These are phyloP conservation scores for Bergia sp. DNA, from an alignment of 92 coral and sea anemone species.

Conservation along the genomic window DNA sequence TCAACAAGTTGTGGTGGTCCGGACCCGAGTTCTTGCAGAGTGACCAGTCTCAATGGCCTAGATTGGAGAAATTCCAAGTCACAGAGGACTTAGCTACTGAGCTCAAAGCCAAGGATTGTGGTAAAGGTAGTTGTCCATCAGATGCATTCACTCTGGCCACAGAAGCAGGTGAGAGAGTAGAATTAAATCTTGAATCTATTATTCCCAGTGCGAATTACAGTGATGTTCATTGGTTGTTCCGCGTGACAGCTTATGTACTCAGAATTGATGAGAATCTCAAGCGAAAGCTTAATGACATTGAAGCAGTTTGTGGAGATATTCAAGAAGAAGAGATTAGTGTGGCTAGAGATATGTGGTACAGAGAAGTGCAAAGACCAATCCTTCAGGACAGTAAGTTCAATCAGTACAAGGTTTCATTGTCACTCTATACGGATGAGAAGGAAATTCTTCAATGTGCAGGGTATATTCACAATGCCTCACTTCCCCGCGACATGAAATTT, in stretches of 20 bases:
- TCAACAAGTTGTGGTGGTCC: constrained; percentile 57
- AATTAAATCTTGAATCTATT: constrained; percentile 31
- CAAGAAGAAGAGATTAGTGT: constrained; percentile 37
- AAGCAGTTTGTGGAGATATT: constrained; percentile 18
- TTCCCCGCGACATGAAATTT: constrained; percentile 25
- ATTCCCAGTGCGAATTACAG: constrained; percentile 43
- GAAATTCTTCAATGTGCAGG: constrained; percentile 45
- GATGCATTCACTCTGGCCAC: constrained; percentile 26
- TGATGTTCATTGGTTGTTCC: constrained; percentile 46
- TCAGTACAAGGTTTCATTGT: constrained; percentile 47
- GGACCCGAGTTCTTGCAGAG: constrained; percentile 61
- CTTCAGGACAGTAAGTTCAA: constrained; percentile 46
- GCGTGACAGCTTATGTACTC: constrained; percentile 64
- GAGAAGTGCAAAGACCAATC: constrained; percentile 41
- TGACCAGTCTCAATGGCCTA: constrained; percentile 33
- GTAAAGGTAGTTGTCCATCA: background rate
- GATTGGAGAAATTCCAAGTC: constrained; percentile 39
- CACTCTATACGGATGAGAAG: constrained; percentile 41
- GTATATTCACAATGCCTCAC: constrained; percentile 34
- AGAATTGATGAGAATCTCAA: constrained; percentile 48
- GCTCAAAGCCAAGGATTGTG: background rate
- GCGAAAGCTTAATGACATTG: constrained; percentile 21
- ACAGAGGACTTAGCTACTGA: constrained; percentile 34
- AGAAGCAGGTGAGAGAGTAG: constrained; percentile 2
- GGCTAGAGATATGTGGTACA: constrained; percentile 50